These are phyloP conservation scores for Amaurobius ferox DNA, from an alignment of 2,888 invertebrate species.

Conservation along the genomic window DNA sequence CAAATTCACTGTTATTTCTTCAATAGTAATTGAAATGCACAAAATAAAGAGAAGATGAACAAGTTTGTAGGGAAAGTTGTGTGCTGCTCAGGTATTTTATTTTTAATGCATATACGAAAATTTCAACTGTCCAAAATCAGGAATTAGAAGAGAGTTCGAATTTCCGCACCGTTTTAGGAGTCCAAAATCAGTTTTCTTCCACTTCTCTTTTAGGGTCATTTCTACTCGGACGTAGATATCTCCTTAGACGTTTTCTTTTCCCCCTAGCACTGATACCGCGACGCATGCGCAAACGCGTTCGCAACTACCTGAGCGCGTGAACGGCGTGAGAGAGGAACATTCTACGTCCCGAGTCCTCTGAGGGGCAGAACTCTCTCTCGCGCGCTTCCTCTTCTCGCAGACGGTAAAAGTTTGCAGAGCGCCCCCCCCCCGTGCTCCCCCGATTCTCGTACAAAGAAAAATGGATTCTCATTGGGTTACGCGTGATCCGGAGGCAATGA, in stretches of 20 bases:
- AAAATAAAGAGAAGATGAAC: too few species aligned
- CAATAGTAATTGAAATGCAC: too few species aligned
- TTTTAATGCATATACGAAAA: too few species aligned
- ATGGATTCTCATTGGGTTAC: neutral
- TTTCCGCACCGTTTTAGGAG: too few species aligned
- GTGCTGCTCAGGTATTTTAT: too few species aligned
- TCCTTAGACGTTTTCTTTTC: neutral
- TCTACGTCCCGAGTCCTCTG: conserved; percentile 44
- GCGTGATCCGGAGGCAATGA: neutral
- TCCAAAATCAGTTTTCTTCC: too few species aligned
- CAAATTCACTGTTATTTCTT: too few species aligned
- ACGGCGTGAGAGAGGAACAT: conserved; percentile 32
- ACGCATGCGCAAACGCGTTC: conserved; percentile 51
- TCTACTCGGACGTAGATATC: neutral
- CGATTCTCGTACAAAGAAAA: neutral
- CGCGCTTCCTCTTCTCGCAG: neutral
- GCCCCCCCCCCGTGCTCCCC: neutral
- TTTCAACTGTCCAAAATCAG: too few species aligned
- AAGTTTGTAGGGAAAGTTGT: too few species aligned
- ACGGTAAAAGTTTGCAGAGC: conserved; percentile 24
- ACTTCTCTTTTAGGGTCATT: too few species aligned
- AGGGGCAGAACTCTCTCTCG: conserved; percentile 7
- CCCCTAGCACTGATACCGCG: neutral
- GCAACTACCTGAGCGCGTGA: conserved; percentile 66
- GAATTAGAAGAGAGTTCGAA: too few species aligned